Evolutionary conservation across 2,113 vertebrate genomes (phyloP).

Genomic region (Odocoileus virginianus): DNA sequence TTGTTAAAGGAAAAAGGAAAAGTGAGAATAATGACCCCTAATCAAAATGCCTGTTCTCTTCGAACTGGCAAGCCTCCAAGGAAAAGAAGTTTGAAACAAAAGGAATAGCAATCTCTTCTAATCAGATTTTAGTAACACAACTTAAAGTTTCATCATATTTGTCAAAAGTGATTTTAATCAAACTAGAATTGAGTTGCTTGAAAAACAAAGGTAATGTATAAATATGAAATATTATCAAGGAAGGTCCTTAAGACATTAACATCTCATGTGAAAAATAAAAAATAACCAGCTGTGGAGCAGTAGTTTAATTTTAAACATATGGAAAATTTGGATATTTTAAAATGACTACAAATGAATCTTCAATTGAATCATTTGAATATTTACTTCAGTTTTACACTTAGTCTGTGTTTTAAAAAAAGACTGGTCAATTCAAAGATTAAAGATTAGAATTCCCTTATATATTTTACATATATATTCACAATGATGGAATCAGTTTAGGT

Average conservation of each 20-base stretch:
- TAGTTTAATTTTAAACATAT: slow-evolving; percentile 17
- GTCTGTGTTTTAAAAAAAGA: not conserved
- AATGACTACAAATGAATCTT: not conserved
- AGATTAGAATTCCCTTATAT: not conserved
- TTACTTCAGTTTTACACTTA: not conserved
- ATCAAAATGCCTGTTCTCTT: not conserved
- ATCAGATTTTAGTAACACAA: not conserved
- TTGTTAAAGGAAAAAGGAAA: not conserved
- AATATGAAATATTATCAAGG: slow-evolving; percentile 15
- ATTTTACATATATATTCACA: not conserved
- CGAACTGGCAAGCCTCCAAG: not conserved
- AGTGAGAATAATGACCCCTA: not conserved
- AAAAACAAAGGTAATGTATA: slow-evolving; percentile 12
- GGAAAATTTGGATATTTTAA: not conserved
- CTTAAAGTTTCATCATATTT: not conserved
- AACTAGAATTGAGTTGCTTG: not conserved
- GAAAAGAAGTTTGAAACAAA: not conserved
- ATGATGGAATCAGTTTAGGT: not conserved
- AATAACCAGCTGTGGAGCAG: not conserved
- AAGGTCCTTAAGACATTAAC: not conserved
- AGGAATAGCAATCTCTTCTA: not conserved
- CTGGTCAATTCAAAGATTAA: not conserved
- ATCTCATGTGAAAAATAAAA: not conserved
- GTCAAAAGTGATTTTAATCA: not conserved
- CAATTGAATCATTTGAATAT: not conserved